Evolutionary conservation across 2,888 invertebrate genomes (phyloP).

Genomic region (Octodonta nipae): DNA sequence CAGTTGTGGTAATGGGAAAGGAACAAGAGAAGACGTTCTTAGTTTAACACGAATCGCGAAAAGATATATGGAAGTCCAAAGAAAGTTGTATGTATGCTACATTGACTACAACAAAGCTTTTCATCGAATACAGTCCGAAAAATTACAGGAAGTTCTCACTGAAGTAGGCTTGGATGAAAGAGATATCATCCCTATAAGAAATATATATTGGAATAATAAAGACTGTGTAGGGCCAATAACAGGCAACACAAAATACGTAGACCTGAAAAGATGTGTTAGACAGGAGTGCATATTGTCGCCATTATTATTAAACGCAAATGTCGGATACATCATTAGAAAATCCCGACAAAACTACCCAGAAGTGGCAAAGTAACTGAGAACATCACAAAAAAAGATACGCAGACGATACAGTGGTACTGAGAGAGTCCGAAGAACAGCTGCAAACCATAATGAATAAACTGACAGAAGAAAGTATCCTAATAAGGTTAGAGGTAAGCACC

Average conservation of each 20-base stretch:
- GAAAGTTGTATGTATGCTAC: not conserved
- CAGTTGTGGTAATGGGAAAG: not conserved
- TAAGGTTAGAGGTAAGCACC: not conserved
- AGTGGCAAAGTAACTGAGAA: too few relatives aligned
- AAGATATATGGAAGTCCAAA: constrained; percentile 1
- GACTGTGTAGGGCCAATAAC: not conserved
- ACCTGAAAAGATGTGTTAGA: not conserved
- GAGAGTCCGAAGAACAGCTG: not conserved
- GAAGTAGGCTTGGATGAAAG: not conserved
- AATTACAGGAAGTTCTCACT: not conserved
- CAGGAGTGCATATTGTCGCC: not conserved
- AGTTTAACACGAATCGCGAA: not conserved
- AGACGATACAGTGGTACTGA: not conserved
- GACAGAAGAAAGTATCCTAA: not conserved
- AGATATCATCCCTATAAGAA: not conserved
- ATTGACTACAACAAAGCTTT: not conserved
- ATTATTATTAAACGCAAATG: not conserved
- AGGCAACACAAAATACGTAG: not conserved
- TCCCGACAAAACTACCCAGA: too few relatives aligned
- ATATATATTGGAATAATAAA: not conserved
- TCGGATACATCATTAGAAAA: too few relatives aligned
- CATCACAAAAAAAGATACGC: too few relatives aligned
- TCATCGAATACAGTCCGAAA: not conserved
- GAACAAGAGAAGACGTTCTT: not conserved
- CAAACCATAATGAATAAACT: not conserved